Evolutionary conservation across 2,888 invertebrate species (phyloP), one percentile per base, ranked within the genome.

Genomic region (Cerastis leucographa): DNA sequence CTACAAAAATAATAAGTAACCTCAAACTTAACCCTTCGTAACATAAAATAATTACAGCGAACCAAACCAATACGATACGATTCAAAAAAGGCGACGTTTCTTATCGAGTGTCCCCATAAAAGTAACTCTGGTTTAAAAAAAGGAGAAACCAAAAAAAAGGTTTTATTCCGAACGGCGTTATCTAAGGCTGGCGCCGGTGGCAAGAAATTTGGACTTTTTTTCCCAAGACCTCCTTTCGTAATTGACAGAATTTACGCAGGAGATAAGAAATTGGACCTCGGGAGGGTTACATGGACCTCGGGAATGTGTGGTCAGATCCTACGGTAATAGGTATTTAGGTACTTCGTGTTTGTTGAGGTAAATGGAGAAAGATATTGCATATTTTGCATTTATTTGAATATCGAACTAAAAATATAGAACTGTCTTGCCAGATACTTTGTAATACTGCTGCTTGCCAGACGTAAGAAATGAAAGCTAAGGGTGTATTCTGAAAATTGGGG

Each of bases 191-290:
- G 90, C 90, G 90, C 90, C 90, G 91, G 89, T 90, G 90, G 90
- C 88, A 90, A 84, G 86, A 86, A 87, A 80, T 88, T 88, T 84
- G 46, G 85, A 86, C 86, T 54, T 80, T 80, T 82, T 83, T 77
- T 70, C 42, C 72, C 71, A 84, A 83, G 82, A 83, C 67, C 72
- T 86, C 66, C 79, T 74, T 76, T 85, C 81, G 90, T 90, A 90
- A 90, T 90, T 90, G 90, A 90, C 91, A 88, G 90, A 90, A 90
- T 90, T 90, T 90, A 90, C 90, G 90, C 85, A 81, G 71, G 59
- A 85, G 90, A 90, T 90, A 90, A 90, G 75, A 56, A 19, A 4
- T n/a, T 54, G 75, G 77, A 66, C 61, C 46, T n/a, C n/a, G 66
- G 78, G 49, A 65, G 70, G 71, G 83, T 79, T 80, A 85, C 62